Evolutionary conservation across 2,113 vertebrate species (phyloP).

Genomic region (Dipodomys stephensi): DNA sequence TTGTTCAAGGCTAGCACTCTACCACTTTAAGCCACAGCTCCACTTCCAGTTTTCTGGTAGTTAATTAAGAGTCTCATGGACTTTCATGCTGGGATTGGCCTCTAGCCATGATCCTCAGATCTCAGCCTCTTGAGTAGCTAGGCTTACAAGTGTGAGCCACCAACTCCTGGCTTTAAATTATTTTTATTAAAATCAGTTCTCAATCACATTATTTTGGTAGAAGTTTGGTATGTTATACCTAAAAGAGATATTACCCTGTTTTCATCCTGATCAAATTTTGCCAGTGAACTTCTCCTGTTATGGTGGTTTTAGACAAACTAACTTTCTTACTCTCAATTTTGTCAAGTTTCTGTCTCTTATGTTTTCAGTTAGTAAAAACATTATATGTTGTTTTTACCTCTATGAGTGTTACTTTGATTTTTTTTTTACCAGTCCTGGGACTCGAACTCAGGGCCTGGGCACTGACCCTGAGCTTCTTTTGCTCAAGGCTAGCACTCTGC

Average conservation of each 20-base stretch:
- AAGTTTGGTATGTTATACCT: neutral
- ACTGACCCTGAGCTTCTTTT: no score
- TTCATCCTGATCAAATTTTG: conserved; percentile 37
- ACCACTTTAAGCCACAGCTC: no score
- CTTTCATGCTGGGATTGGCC: no score
- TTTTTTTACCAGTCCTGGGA: no score
- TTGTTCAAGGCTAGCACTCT: no score
- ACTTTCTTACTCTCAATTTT: conserved; percentile 26
- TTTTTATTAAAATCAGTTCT: conserved; percentile 33
- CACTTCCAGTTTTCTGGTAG: no score
- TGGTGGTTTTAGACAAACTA: neutral
- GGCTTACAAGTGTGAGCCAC: no score
- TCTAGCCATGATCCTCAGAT: no score
- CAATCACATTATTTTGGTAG: neutral
- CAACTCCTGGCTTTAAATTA: neutral
- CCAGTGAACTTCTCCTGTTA: neutral
- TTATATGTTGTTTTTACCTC: neutral
- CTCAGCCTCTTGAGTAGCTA: no score
- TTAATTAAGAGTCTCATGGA: no score
- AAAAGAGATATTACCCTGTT: neutral
- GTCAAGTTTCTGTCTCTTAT: conserved; percentile 31
- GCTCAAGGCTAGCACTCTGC: no score
- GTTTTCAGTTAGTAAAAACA: conserved; percentile 57
- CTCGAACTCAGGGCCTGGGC: no score
- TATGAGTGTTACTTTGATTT: conserved; percentile 19